Conservation (phyloP, 2,113 vertebrate species). For the Eupsittula cactorum region DNA sequence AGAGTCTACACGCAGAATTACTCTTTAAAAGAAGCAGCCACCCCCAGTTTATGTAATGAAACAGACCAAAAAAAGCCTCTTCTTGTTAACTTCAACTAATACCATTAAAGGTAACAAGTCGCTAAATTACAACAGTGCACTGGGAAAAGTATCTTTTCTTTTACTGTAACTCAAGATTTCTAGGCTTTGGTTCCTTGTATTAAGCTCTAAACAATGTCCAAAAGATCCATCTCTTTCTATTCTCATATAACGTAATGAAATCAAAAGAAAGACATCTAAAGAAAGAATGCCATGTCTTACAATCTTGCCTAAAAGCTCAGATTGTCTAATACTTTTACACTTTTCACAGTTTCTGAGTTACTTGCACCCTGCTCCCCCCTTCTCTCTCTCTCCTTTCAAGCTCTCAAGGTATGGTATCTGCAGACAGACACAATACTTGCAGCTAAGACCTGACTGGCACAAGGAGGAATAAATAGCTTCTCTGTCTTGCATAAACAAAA, state of each 20-base stretch:
- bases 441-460: not conserved
- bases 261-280: not conserved
- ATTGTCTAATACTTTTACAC: not conserved
- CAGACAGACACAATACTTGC: not conserved
- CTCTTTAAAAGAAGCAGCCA: not conserved
- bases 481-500: not conserved
- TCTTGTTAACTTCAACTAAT: not conserved
- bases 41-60: not conserved
- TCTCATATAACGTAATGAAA: not conserved
- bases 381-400: not conserved
- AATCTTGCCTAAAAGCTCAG: not conserved
- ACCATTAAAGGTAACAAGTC: not conserved
- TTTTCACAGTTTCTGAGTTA: not conserved
- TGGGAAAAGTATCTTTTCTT: not conserved
- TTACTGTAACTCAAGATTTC: not conserved
- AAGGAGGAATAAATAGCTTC: not conserved
- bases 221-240: not conserved
- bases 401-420: not conserved
- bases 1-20: not conserved
- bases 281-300: not conserved
- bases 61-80: not conserved
- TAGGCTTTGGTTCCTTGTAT: not conserved
- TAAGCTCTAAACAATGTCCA: not conserved
- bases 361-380: accelerated
- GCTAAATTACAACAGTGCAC: not conserved